A percentile compares a stretch with the other conserved stretches of the same genome.
Evolutionary conservation across 2,113 vertebrate species (phyloP).

Genomic region (Garra rufa): DNA sequence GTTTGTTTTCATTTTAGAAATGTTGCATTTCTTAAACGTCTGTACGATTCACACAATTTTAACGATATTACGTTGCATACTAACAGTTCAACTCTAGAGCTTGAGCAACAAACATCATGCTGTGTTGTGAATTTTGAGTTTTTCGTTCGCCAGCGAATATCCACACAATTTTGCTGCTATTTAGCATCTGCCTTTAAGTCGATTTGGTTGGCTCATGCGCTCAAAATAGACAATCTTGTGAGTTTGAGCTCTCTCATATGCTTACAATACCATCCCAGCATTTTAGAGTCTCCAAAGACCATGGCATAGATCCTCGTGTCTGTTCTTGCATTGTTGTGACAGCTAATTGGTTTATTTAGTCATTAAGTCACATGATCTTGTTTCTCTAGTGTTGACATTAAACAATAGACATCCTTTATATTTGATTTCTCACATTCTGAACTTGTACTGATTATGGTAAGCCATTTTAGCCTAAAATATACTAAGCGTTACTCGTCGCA

Average conservation of each 20-base stretch:
- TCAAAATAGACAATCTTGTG: not conserved
- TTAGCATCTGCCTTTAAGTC: not conserved
- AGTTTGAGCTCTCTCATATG: not conserved
- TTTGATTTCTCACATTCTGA: not conserved
- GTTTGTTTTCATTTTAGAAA: slow-evolving; percentile 11
- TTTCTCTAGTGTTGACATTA: not conserved
- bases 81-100: not conserved
- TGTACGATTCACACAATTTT: not conserved
- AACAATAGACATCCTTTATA: slow-evolving; percentile 5
- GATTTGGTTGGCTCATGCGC: not conserved
- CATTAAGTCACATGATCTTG: not conserved
- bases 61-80: not conserved
- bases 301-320: not conserved
- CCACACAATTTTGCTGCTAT: too few species aligned
- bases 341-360: not conserved
- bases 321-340: slow-evolving; percentile 3
- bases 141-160: not conserved
- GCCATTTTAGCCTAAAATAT: too few species aligned
- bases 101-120: not conserved
- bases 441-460: too few species aligned
- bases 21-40: slow-evolving; percentile 13
- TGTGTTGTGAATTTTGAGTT: not conserved
- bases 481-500: too few species aligned
- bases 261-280: not conserved
- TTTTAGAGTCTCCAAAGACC: not conserved